phyloP scores from a whole-genome alignment of 2,888 invertebrate species.

The Choreutis nemorana region DNA sequence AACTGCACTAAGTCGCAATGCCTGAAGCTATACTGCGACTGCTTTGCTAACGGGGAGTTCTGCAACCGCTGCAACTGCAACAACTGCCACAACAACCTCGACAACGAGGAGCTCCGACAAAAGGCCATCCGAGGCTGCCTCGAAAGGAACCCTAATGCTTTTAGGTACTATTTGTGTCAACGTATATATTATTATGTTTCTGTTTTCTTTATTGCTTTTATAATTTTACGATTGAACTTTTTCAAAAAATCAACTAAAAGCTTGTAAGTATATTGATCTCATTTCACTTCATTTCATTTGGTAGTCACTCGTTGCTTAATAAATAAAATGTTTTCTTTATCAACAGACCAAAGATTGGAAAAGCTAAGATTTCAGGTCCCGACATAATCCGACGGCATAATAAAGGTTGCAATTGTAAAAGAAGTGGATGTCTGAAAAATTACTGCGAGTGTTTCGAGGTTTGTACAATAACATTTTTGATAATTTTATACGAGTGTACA shows the following conservation, averaged over 20 bases:
- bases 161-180: too few species aligned
- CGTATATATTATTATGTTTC: too few species aligned
- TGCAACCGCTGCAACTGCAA: slow-evolving; percentile 98
- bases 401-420: slow-evolving; percentile 98
- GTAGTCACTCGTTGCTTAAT: too few species aligned
- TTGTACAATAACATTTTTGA: slow-evolving; percentile 4
- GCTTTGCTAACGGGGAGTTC: slow-evolving; percentile 99
- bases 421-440: slow-evolving; percentile 98
- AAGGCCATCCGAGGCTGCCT: slow-evolving; percentile 93
- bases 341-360: slow-evolving; percentile 93
- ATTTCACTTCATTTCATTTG: too few species aligned
- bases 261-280: slow-evolving; percentile 2
- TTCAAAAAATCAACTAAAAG: too few species aligned
- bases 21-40: slow-evolving; percentile 98
- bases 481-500: too few species aligned
- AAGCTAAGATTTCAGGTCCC: slow-evolving; percentile 77
- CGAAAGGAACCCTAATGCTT: slow-evolving; percentile 97
- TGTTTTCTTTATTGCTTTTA: neutral
- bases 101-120: slow-evolving; percentile 93
- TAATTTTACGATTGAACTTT: slow-evolving; percentile 5
- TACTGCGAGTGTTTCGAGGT: slow-evolving; percentile 99
- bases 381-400: slow-evolving; percentile 86
- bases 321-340: too few species aligned
- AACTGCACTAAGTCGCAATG: slow-evolving; percentile 99
- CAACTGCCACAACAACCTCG: slow-evolving; percentile 96